phyloP scores from a whole-genome alignment of 1,140 invertebrate genomes.

The Megalonaias nervosa region DNA sequence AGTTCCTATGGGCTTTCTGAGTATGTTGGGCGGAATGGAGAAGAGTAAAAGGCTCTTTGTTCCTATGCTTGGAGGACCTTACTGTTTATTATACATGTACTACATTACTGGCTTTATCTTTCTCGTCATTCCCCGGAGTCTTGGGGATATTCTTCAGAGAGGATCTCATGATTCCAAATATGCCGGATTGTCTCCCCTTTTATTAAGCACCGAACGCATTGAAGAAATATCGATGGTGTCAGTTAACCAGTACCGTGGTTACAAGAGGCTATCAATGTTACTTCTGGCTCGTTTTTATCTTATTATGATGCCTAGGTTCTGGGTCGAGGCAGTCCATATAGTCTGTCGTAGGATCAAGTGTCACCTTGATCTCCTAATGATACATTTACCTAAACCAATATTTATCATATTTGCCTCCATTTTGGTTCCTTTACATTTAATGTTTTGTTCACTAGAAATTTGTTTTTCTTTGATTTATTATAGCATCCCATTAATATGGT shows the following conservation, averaged over 20 bases:
- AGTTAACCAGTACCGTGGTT: slow-evolving; percentile 4
- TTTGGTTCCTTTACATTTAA: neutral
- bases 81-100: slow-evolving; percentile 1
- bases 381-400: neutral
- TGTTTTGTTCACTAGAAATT: neutral
- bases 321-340: neutral
- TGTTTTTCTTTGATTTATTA: neutral
- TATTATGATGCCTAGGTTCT: slow-evolving; percentile 20
- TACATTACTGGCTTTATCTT: slow-evolving; percentile 19
- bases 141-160: neutral
- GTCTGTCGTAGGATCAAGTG: neutral
- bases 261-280: neutral
- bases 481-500: slow-evolving; percentile 1
- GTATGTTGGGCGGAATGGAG: slow-evolving; percentile 18
- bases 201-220: neutral
- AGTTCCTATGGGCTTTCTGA: slow-evolving; percentile 25
- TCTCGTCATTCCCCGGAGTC: slow-evolving; percentile 5
- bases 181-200: neutral
- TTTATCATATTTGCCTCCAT: neutral
- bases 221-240: slow-evolving; percentile 13
- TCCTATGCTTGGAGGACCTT: slow-evolving; percentile 19
- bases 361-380: neutral
- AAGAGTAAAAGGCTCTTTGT: slow-evolving; percentile 18
- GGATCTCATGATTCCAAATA: slow-evolving; percentile 1
- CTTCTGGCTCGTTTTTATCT: slow-evolving; percentile 1